phyloP scores from a whole-genome alignment of 2,797 vertebrate species.

The Eidolon dupreanum region DNA sequence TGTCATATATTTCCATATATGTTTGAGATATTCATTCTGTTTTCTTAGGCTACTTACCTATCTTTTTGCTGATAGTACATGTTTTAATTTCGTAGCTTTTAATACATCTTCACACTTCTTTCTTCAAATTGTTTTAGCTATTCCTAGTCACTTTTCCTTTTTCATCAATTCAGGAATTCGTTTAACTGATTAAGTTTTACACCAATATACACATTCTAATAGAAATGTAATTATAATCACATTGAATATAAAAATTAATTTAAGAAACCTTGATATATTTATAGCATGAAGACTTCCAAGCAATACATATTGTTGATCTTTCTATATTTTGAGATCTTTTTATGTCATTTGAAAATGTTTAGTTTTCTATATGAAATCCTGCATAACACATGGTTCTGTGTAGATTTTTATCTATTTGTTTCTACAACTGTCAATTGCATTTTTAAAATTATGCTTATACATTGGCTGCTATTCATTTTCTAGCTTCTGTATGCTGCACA shows the following conservation, averaged over 20 bases:
- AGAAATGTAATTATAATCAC: neutral
- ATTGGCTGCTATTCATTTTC: neutral
- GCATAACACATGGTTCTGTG: neutral
- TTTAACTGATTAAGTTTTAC: neutral
- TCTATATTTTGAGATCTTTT: neutral
- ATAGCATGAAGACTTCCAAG: neutral
- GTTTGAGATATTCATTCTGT: neutral
- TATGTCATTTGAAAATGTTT: neutral
- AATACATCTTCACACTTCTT: neutral
- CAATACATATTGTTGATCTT: neutral
- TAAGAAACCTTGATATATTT: neutral
- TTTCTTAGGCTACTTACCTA: neutral
- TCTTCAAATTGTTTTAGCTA: neutral
- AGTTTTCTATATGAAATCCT: slow-evolving; percentile 15
- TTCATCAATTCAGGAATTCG: neutral
- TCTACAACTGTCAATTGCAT: neutral
- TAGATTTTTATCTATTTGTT: neutral
- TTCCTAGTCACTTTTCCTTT: neutral
- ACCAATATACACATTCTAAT: neutral
- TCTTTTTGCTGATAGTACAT: neutral
- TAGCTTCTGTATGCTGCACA: neutral
- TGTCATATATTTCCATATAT: neutral
- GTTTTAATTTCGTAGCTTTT: neutral
- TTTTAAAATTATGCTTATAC: neutral
- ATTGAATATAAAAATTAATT: neutral